Conservation (phyloP, 1,140 invertebrate genomes). For the Phymastichus coffea region DNA sequence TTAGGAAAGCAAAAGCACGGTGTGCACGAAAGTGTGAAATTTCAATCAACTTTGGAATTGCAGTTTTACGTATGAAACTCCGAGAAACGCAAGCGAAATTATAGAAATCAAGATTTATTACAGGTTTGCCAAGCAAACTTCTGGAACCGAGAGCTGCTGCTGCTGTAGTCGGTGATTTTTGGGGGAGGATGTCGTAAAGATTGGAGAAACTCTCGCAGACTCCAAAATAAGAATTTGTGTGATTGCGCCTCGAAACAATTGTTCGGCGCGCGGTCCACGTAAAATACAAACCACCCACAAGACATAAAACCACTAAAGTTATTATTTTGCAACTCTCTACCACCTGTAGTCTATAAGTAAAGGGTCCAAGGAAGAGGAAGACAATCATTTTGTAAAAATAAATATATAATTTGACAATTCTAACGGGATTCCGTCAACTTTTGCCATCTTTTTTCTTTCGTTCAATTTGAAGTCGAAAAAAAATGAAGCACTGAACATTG, state of each 20-base stretch:
- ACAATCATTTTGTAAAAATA: no score
- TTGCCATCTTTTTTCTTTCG: no score
- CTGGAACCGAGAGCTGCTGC: slow-evolving; percentile 5
- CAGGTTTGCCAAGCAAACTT: background rate
- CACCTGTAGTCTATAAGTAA: slow-evolving; percentile 44
- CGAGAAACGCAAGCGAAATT: no score
- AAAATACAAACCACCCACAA: slow-evolving; percentile 51
- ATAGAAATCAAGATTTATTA: slow-evolving; percentile 21
- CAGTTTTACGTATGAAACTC: no score
- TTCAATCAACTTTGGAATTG: no score
- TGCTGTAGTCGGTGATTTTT: slow-evolving; percentile 18
- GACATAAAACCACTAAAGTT: slow-evolving; percentile 50
- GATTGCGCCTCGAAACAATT: slow-evolving; percentile 42
- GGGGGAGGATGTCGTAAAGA: slow-evolving; percentile 40
- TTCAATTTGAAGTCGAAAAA: no score
- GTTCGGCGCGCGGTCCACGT: slow-evolving; percentile 45
- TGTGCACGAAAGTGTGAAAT: no score
- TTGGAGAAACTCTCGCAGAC: slow-evolving; percentile 26
- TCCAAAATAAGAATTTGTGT: slow-evolving; percentile 45
- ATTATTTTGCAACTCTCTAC: slow-evolving; percentile 48
- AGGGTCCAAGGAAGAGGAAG: background rate
- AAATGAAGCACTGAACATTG: no score
- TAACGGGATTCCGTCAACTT: no score
- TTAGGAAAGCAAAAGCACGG: no score
- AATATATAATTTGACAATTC: no score